These are phyloP conservation scores for Semicossyphus pulcher DNA, from an alignment of 2,113 vertebrate genomes.

Conservation along the genomic window DNA sequence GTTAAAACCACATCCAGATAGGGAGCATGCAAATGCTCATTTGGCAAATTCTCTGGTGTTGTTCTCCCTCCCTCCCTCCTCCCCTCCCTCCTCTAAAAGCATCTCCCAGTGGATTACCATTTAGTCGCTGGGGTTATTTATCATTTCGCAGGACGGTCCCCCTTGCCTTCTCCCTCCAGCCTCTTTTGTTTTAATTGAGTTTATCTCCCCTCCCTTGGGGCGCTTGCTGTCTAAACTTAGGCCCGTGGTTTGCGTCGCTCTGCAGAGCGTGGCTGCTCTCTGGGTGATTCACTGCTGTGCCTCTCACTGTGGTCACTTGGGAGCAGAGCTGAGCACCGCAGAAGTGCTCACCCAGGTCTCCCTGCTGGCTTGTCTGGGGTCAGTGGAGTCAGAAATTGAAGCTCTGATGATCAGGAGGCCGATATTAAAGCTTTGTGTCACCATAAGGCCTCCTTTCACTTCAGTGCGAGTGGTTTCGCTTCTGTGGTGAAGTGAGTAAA, in stretches of 20 bases:
- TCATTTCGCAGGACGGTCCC: slow-evolving; percentile 71
- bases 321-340: slow-evolving; percentile 31
- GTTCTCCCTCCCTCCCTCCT: not conserved
- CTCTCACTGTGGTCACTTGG: slow-evolving; percentile 51
- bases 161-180: slow-evolving; percentile 42
- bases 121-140: slow-evolving; percentile 76
- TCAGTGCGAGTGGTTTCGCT: slow-evolving; percentile 35
- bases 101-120: slow-evolving; percentile 64
- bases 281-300: slow-evolving; percentile 72
- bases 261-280: slow-evolving; percentile 44
- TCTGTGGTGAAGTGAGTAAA: slow-evolving; percentile 62
- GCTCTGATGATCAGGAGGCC: slow-evolving; percentile 14
- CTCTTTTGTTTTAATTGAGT: slow-evolving; percentile 78
- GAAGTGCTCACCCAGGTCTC: slow-evolving; percentile 35
- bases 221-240: slow-evolving; percentile 75
- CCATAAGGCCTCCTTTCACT: slow-evolving; percentile 40
- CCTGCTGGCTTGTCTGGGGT: slow-evolving; percentile 3
- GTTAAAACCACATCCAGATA: slow-evolving; percentile 42
- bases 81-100: slow-evolving; percentile 44
- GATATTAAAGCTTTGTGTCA: slow-evolving; percentile 40
- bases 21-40: slow-evolving; percentile 37
- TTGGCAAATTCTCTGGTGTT: slow-evolving; percentile 47
- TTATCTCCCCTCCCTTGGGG: slow-evolving; percentile 76
- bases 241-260: slow-evolving; percentile 44
- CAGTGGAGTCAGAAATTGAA: slow-evolving; percentile 23